Base-by-base conservation (phyloP, 2,113 vertebrate genomes). In the Stomatorhinus ivindoensis region DNA sequence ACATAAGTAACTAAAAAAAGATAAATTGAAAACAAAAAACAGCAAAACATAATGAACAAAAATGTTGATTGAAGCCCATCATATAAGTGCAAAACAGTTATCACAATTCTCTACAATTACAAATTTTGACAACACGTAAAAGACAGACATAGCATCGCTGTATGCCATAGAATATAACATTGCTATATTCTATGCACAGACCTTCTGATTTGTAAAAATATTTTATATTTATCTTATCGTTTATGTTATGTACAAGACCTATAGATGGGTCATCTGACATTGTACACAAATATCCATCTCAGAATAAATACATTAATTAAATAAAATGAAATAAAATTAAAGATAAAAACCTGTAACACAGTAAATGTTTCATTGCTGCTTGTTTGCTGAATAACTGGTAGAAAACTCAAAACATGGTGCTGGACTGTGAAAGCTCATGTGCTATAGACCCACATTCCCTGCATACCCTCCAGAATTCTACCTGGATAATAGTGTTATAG, bases 11-110 rank as follows among this genome's bases (percentile, higher is more conserved):
- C 50, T 19, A 53, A 31, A 24, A 82, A 88, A 87, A 47, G 82
- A 84, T 85, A 73, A 89, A 76, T 35, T 13, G 19, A 55, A 55
- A 46, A 21, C 17, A 24, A 89, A 24, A 89, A 87, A 84, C 48
- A 90, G 92, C 39, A 94, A 93, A 92, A 83, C n/a, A 35, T 17
- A 91, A 90, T 84, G 88, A 90, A 91, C 90, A 89, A 91, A 92
- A 90, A 94, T 91, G 94, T 92, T 92, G 91, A 76, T 90, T 87
- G 19, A 53, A 53, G 82, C 8, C 44, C 17, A 35, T 55, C 24
- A 87, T 65, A n/a, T 65, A 65, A 27, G 9, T 53, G 10, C n/a
- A 39, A 55, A 87, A 87, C 47, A 87, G 85, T 46, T 84, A 39
- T 10, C 39, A 24, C 44, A 84, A 17, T 17, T 15, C 85, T 19